Percentiles rank a stretch among this genome's conserved stretches.
These are phyloP conservation scores for Cheilosia urbana DNA, from an alignment of 2,888 invertebrate genomes.

Conservation along the genomic window DNA sequence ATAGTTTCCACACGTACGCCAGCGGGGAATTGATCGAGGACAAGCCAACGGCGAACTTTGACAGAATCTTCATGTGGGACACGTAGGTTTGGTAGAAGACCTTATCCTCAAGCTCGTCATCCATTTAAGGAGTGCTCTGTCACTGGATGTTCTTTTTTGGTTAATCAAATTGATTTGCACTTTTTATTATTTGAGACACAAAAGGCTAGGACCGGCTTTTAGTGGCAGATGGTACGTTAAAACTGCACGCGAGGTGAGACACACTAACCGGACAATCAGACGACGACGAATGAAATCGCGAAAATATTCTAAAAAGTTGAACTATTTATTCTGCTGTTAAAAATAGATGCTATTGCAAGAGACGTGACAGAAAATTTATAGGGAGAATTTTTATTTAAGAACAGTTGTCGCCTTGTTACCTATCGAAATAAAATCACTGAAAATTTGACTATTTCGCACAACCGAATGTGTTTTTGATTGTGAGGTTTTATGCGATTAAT, in stretches of 20 bases:
- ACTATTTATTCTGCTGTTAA: constrained; percentile 36
- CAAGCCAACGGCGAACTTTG: constrained; percentile 91
- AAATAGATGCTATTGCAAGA: constrained; percentile 43
- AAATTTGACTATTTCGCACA: background rate
- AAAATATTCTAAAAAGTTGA: constrained; percentile 26
- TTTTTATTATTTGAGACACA: background rate
- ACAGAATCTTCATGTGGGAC: constrained; percentile 93
- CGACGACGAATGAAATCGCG: constrained; percentile 13
- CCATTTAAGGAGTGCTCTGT: constrained; percentile 85
- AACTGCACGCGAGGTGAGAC: constrained; percentile 12
- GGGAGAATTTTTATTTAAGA: background rate
- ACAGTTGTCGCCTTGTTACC: background rate
- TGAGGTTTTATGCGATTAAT: constrained; percentile 2
- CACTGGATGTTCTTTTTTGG: constrained; percentile 12
- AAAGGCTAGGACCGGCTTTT: constrained; percentile 18
- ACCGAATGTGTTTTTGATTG: constrained; percentile 4
- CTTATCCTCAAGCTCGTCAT: constrained; percentile 96
- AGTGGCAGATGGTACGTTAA: constrained; percentile 4
- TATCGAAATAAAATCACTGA: constrained; percentile 2
- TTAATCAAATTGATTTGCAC: constrained; percentile 12
- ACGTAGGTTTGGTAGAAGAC: constrained; percentile 94
- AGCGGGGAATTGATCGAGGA: constrained; percentile 89
- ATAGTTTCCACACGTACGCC: constrained; percentile 91
- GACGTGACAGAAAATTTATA: constrained; percentile 30
- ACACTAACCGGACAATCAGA: constrained; percentile 16